Percentiles rank a stretch among this genome's conserved stretches.
phyloP scores from a whole-genome alignment of 1,140 invertebrate genomes.

The Batillaria attramentaria region DNA sequence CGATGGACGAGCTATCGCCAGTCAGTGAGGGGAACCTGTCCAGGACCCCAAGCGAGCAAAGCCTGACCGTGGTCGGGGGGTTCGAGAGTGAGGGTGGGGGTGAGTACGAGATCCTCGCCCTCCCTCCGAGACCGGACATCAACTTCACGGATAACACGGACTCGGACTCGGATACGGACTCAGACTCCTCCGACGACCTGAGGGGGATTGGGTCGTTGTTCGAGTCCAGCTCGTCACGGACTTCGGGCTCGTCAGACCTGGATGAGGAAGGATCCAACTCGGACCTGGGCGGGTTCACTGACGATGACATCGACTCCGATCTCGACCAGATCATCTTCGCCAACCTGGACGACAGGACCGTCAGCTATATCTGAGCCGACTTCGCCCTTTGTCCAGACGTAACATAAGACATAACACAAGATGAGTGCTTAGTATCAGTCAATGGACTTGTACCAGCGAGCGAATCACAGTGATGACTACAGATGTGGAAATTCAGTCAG shows the following conservation, averaged over 20 bases:
- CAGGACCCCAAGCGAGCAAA: conserved; percentile 4
- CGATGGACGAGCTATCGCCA: background rate
- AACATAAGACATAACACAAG: background rate
- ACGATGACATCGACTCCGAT: conserved; percentile 13
- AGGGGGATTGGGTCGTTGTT: conserved; percentile 10
- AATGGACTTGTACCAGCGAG: too few relatives aligned
- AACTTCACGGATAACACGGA: background rate
- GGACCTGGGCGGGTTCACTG: background rate
- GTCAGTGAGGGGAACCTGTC: background rate
- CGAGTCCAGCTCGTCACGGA: background rate
- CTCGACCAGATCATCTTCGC: conserved; percentile 19
- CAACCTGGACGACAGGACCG: background rate
- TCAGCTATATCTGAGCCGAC: background rate
- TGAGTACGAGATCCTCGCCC: conserved; percentile 41
- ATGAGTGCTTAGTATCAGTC: background rate
- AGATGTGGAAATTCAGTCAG: too few relatives aligned
- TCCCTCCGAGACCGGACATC: background rate
- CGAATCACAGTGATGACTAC: too few relatives aligned
- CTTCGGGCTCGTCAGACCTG: background rate
- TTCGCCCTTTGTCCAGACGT: background rate
- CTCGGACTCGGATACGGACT: conserved; percentile 14
- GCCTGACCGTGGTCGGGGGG: conserved; percentile 22
- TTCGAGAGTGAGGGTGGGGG: conserved; percentile 43
- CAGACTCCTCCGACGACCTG: background rate
- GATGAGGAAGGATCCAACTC: conserved; percentile 26